Evolutionary conservation across 1,140 invertebrate species (phyloP).

Genomic region (Ladona fulva): DNA sequence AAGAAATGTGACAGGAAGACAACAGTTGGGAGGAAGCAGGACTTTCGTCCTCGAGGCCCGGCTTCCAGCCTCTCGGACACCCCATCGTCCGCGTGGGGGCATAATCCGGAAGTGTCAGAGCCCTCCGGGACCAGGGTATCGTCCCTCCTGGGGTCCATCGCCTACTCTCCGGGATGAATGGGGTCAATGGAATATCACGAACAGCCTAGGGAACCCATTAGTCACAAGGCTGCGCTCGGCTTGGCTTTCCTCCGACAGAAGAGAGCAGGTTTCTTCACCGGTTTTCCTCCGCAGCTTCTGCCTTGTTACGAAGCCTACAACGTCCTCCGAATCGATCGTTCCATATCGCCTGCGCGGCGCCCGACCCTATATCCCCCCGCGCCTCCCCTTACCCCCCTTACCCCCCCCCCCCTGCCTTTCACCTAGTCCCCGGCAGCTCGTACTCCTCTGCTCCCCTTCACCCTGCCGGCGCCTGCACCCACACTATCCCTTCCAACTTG

Average conservation of each 20-base stretch:
- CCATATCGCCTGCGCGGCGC: not conserved
- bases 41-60: not conserved
- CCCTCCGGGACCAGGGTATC: not conserved
- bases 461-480: too few relatives aligned
- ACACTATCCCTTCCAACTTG: too few relatives aligned
- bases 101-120: not conserved
- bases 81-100: too few relatives aligned
- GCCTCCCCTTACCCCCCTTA: not conserved
- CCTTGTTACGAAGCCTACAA: too few relatives aligned
- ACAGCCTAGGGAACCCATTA: too few relatives aligned
- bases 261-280: too few relatives aligned
- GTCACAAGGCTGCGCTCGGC: too few relatives aligned
- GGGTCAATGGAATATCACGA: not conserved
- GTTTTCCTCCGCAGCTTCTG: not conserved
- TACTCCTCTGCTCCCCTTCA: not conserved
- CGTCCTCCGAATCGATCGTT: not conserved
- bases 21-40: not conserved
- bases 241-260: too few relatives aligned
- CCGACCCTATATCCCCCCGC: not conserved
- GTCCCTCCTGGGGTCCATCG: not conserved
- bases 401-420: not conserved
- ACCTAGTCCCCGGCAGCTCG: too few relatives aligned
- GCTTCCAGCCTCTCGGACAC: too few relatives aligned
- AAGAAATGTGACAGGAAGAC: not conserved
- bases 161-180: not conserved